A percentile compares a stretch with the other conserved stretches of the same genome.
These are phyloP conservation scores for Meteorus sp. DNA, from an alignment of 1,140 invertebrate genomes.

Conservation along the genomic window DNA sequence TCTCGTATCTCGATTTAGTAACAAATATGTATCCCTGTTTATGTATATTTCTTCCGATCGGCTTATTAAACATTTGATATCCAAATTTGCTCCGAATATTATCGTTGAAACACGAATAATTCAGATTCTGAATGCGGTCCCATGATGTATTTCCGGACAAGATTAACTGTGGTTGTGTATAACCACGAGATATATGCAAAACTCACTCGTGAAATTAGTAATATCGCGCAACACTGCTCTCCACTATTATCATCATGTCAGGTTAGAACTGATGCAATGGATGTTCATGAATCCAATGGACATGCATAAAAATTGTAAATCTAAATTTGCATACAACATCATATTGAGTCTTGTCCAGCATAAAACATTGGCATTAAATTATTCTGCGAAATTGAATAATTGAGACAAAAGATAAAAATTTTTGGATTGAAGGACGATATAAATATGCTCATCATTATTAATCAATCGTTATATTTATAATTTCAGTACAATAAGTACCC, in stretches of 20 bases:
- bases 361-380: too few species aligned
- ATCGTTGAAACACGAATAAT: slow-evolving; percentile 29
- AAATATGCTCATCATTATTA: too few species aligned
- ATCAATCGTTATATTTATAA: too few species aligned
- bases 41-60: background rate
- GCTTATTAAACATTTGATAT: slow-evolving; percentile 21
- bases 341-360: too few species aligned
- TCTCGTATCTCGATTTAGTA: background rate
- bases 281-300: too few species aligned
- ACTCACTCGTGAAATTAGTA: slow-evolving; percentile 28
- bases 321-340: too few species aligned
- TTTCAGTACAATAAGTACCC: too few species aligned
- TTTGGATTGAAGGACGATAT: too few species aligned
- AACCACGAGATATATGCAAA: slow-evolving; percentile 22
- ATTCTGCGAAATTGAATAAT: too few species aligned
- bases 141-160: slow-evolving; percentile 23
- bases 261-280: slow-evolving; percentile 6
- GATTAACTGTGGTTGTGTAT: slow-evolving; percentile 29
- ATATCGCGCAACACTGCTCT: slow-evolving; percentile 20
- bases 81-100: slow-evolving; percentile 26
- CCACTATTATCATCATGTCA: slow-evolving; percentile 5
- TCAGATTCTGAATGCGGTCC: slow-evolving; percentile 29
- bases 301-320: too few species aligned
- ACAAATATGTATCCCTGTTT: slow-evolving; percentile 3
- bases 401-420: too few species aligned